Conservation (phyloP, 1,140 invertebrate species). For the Aphaenogaster ashmeadi region DNA sequence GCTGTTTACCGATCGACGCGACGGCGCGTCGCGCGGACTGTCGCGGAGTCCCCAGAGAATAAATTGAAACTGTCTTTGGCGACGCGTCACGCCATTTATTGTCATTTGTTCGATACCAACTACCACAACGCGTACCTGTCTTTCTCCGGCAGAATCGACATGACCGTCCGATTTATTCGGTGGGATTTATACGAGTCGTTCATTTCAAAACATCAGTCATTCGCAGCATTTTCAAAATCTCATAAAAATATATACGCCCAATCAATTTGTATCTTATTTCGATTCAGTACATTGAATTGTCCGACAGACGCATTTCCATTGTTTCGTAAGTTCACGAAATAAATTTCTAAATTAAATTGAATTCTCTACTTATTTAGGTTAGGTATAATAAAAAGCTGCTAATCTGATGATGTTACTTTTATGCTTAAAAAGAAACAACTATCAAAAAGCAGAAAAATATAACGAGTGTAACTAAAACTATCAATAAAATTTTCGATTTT, state of each 20-base stretch:
- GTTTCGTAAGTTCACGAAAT: conserved; percentile 1
- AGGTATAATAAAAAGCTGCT: background rate
- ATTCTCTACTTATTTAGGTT: background rate
- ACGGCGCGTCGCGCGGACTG: conserved; percentile 36
- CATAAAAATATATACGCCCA: conserved; percentile 47
- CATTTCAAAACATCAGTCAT: conserved; percentile 52
- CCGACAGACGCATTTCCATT: background rate
- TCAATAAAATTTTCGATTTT: background rate
- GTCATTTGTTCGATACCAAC: conserved; percentile 83
- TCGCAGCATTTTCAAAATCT: conserved; percentile 48
- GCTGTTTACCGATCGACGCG: conserved; percentile 39
- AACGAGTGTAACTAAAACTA: background rate
- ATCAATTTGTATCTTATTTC: conserved; percentile 31
- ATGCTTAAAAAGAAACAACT: background rate
- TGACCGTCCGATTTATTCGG: conserved; percentile 55
- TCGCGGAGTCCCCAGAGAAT: conserved; percentile 73
- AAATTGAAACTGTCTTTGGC: conserved; percentile 83
- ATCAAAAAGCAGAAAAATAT: background rate
- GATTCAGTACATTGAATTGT: conserved; percentile 5
- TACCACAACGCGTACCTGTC: conserved; percentile 60
- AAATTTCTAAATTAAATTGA: background rate
- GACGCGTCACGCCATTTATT: conserved; percentile 81
- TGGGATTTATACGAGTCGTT: conserved; percentile 54
- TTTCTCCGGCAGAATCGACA: conserved; percentile 61
- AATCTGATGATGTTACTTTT: background rate